Conservation (phyloP, 2,113 vertebrate genomes). For the Engystomops pustulosus region DNA sequence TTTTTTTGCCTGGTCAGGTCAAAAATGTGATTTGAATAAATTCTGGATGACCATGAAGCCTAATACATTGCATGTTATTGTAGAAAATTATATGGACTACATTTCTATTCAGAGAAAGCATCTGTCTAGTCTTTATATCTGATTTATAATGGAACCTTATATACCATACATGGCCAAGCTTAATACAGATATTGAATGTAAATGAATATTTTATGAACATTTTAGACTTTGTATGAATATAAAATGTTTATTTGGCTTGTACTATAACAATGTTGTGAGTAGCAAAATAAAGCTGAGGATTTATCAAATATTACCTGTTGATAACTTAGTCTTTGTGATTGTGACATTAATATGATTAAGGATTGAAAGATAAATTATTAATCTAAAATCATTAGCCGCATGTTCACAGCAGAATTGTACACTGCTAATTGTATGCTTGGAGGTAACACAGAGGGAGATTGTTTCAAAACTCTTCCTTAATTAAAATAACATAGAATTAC, state of each 20-base stretch:
- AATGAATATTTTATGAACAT: background rate
- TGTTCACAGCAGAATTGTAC: constrained; percentile 78
- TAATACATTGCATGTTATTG: too few relatives aligned
- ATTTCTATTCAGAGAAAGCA: too few relatives aligned
- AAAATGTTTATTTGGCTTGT: background rate
- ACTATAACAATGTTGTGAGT: background rate
- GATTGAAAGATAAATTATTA: constrained; percentile 79
- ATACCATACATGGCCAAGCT: background rate
- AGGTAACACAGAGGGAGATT: constrained; percentile 76
- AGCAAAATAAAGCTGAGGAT: background rate
- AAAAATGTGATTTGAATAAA: too few relatives aligned
- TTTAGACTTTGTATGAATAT: background rate
- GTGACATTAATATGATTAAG: constrained; percentile 62
- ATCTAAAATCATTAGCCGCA: constrained; percentile 74
- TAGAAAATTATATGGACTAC: too few relatives aligned
- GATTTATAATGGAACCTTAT: background rate
- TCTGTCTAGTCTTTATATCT: too few relatives aligned
- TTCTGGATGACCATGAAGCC: too few relatives aligned
- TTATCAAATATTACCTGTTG: constrained; percentile 50
- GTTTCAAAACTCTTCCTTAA: constrained; percentile 82
- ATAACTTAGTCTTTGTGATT: constrained; percentile 12
- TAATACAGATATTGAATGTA: background rate
- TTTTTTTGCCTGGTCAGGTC: too few relatives aligned
- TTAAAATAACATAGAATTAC: constrained; percentile 86
- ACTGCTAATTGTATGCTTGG: constrained; percentile 80